These are phyloP conservation scores for Sesia apiformis DNA, from an alignment of 2,888 invertebrate genomes.

Conservation along the genomic window DNA sequence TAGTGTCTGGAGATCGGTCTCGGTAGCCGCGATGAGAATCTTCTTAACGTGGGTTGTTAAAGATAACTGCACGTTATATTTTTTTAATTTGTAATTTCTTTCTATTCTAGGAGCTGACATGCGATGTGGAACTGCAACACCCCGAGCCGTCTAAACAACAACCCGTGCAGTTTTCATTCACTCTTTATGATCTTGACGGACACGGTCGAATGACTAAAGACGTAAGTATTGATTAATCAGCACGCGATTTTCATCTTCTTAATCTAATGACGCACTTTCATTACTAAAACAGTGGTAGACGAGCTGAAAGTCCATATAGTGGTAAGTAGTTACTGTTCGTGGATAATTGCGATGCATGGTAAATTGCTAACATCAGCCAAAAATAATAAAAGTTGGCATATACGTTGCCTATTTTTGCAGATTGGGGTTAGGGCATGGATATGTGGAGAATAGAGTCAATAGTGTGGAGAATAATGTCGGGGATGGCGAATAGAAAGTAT, in stretches of 20 bases:
- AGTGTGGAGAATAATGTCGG: too few relatives aligned
- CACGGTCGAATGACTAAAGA: conserved; percentile 95
- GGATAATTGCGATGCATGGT: too few relatives aligned
- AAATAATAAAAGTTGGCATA: too few relatives aligned
- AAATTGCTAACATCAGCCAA: too few relatives aligned
- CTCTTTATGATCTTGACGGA: conserved; percentile 92
- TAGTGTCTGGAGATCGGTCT: too few relatives aligned
- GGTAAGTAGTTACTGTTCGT: too few relatives aligned
- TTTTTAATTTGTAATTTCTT: not conserved
- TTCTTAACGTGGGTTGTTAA: too few relatives aligned
- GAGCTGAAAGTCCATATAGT: too few relatives aligned
- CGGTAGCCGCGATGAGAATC: not conserved
- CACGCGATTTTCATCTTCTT: not conserved
- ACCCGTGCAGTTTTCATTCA: conserved; percentile 86
- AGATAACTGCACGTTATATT: not conserved
- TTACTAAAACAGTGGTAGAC: not conserved
- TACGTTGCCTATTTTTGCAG: too few relatives aligned
- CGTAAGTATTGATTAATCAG: conserved; percentile 59
- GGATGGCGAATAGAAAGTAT: too few relatives aligned
- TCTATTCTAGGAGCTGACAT: conserved; percentile 84
- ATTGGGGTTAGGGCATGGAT: too few relatives aligned
- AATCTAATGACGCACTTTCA: not conserved
- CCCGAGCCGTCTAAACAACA: conserved; percentile 81
- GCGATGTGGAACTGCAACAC: conserved; percentile 90
- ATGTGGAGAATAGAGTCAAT: too few relatives aligned